Evolutionary conservation across 2,113 vertebrate genomes (phyloP).

Genomic region (Elephas maximus): DNA sequence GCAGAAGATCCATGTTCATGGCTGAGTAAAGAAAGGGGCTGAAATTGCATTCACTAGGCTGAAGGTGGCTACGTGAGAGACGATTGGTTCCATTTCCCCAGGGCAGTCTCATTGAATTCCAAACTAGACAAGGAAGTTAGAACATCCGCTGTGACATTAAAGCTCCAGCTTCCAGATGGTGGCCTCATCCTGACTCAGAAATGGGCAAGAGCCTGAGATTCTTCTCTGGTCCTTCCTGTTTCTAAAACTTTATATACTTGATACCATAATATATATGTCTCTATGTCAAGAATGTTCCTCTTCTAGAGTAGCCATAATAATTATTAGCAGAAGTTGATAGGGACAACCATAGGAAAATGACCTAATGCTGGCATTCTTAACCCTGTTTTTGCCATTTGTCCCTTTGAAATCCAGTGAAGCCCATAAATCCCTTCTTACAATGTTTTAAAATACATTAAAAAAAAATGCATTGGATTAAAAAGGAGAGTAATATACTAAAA

Average conservation of each 20-base stretch:
- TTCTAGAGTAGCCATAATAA: neutral
- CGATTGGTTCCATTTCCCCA: neutral
- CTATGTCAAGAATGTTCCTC: neutral
- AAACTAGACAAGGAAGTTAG: neutral
- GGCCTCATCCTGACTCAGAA: neutral
- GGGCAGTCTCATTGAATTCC: neutral
- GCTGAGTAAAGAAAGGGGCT: neutral
- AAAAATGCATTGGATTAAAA: conserved; percentile 52
- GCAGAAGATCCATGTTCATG: neutral
- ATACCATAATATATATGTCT: neutral
- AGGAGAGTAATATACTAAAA: neutral
- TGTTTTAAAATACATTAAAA: conserved; percentile 1
- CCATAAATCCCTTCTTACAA: neutral
- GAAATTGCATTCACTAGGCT: neutral
- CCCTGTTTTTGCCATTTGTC: neutral
- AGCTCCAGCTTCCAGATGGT: neutral
- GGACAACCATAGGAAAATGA: neutral
- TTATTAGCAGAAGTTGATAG: neutral
- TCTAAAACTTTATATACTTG: conserved; percentile 28
- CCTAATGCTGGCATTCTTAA: neutral
- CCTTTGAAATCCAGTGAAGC: neutral
- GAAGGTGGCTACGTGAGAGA: neutral
- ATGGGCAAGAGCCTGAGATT: neutral
- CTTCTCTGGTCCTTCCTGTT: neutral
- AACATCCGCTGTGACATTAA: neutral